These are phyloP conservation scores for Micronycteris hirsuta DNA, from an alignment of 2,113 vertebrate genomes.

Conservation along the genomic window DNA sequence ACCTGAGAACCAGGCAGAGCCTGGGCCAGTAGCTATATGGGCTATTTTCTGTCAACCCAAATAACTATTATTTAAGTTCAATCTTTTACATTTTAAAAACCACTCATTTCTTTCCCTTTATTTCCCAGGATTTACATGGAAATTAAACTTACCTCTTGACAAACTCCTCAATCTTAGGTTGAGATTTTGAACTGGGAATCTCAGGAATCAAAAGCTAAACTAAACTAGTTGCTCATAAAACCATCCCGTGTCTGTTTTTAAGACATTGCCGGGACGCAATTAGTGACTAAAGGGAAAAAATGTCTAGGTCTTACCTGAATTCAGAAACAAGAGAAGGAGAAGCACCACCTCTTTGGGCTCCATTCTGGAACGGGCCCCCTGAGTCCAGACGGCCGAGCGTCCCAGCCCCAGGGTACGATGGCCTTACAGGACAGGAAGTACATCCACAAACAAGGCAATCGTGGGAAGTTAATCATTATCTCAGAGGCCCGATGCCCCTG, in stretches of 20 bases:
- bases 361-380: slow-evolving; percentile 50
- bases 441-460: slow-evolving; percentile 50
- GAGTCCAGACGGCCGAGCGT: slow-evolving; percentile 2
- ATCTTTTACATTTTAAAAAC: neutral
- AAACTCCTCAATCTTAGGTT: neutral
- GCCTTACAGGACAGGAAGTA: slow-evolving; percentile 54
- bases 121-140: neutral
- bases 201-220: neutral
- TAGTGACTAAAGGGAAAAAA: too few relatives aligned
- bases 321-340: slow-evolving; percentile 70
- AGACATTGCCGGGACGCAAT: too few relatives aligned
- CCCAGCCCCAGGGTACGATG: slow-evolving; percentile 48
- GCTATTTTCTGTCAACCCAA: neutral
- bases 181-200: neutral
- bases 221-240: neutral
- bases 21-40: neutral
- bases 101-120: neutral
- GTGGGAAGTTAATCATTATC: slow-evolving; percentile 79
- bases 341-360: slow-evolving; percentile 50
- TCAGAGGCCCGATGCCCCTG: neutral
- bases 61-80: too few relatives aligned
- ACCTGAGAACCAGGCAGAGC: neutral
- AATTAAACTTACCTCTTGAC: neutral
- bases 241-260: neutral
- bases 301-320: slow-evolving; percentile 47